Percentiles rank a stretch among this genome's conserved stretches.
These are phyloP conservation scores for Drosophila sechellia DNA, from an alignment of 1,140 invertebrate genomes.

Conservation along the genomic window DNA sequence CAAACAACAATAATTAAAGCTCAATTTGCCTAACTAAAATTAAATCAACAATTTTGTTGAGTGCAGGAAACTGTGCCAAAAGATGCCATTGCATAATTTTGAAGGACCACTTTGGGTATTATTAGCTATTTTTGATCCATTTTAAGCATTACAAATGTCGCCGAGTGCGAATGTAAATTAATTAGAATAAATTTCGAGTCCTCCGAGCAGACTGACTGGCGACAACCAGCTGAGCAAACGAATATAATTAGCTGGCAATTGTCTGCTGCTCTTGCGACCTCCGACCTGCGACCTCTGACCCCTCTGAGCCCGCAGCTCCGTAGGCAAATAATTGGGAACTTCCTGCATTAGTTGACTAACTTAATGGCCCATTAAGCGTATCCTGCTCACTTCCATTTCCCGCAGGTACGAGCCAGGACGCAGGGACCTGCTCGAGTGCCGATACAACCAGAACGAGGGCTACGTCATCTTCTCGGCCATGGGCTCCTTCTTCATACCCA, in stretches of 20 bases:
- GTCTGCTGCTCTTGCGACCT: not conserved
- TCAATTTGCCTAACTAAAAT: too few relatives aligned
- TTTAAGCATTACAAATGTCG: slow-evolving; percentile 2
- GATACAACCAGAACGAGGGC: slow-evolving; percentile 92
- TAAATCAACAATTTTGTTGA: too few relatives aligned
- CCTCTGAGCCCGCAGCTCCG: not conserved
- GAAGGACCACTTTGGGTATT: not conserved
- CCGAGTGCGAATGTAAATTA: not conserved
- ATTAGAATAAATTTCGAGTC: slow-evolving; percentile 2
- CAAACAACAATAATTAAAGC: too few relatives aligned
- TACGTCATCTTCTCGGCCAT: slow-evolving; percentile 95
- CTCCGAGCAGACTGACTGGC: not conserved
- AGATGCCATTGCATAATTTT: not conserved
- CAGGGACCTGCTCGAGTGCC: slow-evolving; percentile 87
- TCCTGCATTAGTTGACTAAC: slow-evolving; percentile 37
- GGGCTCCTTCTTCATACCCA: slow-evolving; percentile 96
- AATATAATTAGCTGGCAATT: slow-evolving; percentile 46
- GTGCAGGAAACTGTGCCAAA: too few relatives aligned
- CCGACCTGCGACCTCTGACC: not conserved
- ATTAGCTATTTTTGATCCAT: not conserved
- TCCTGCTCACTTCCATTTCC: slow-evolving; percentile 33
- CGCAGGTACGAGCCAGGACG: slow-evolving; percentile 89
- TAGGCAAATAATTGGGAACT: slow-evolving; percentile 30
- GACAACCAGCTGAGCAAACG: slow-evolving; percentile 16
- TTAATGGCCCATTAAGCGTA: slow-evolving; percentile 31